Base-by-base conservation (phyloP, 2,113 vertebrate genomes). In the Reinhardtius hippoglossoides region DNA sequence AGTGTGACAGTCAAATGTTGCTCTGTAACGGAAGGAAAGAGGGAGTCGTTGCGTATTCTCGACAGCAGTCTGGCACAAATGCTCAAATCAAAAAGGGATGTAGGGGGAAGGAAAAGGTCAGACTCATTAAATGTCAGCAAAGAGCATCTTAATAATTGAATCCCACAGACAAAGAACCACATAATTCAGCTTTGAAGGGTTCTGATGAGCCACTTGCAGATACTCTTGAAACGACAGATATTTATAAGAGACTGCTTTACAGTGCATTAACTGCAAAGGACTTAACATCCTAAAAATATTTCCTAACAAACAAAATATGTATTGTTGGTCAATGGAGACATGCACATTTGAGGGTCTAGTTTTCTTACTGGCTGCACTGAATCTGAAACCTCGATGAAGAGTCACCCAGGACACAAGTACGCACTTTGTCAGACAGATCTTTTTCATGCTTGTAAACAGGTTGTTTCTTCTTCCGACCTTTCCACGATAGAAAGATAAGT, bases 111-210 rank as follows among this genome's bases (percentile, higher is more conserved):
- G 31, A 77, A 84, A 93, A 93, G 91, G 90, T 91, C 91, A 83
- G 63, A 50, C 91, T 92, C 84, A 92, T 92, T 92, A 93, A 93
- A 93, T 89, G 83, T 91, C 87, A 87, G 80, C 66, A 86, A 83
- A 90, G 78, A 87, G 79, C 83, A 89, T 89, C 76, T 92, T 87
- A 87, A 87, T 91, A 89, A 90, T 82, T 84, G 48, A 78, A 84
- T 81, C 74, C 64, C 78, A 87, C 75, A 80, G 73, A 81, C 71
- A 88, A 83, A 89, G 74, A 82, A 74, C 21, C 64, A 76, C 64
- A 79, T 79, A 40, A 83, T 76, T 71, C 55, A 58, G 73, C 58
- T 91, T 64, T 74, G 58, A 81, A 75, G 67, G 16, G 27, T 61
- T 78, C 27, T 58, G 35, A 58, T 64, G 63, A 86, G 54, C 61